Percentiles rank a stretch among this genome's conserved stretches.
Evolutionary conservation across 1,140 invertebrate genomes (phyloP).

Genomic region (Hermetia illucens): DNA sequence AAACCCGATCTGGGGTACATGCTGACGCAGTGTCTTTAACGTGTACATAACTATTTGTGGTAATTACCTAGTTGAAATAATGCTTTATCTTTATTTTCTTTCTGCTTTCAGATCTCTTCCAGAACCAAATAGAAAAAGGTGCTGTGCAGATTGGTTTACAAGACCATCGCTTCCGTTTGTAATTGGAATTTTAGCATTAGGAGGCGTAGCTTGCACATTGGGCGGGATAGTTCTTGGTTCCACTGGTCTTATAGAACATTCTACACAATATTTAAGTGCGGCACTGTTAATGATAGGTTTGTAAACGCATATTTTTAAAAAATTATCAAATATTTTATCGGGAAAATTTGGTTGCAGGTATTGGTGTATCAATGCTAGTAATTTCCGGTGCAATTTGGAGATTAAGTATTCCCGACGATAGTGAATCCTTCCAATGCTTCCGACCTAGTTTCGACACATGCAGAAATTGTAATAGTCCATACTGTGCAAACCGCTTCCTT

Average conservation of each 20-base stretch:
- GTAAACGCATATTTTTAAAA: neutral
- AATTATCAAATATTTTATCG: neutral
- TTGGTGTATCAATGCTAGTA: slow-evolving; percentile 23
- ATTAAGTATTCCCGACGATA: slow-evolving; percentile 20
- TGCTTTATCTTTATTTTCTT: too few species aligned
- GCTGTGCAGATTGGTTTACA: slow-evolving; percentile 22
- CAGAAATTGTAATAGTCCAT: slow-evolving; percentile 23
- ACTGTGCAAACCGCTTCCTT: slow-evolving; percentile 20
- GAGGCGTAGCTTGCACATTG: slow-evolving; percentile 24
- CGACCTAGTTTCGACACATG: slow-evolving; percentile 22
- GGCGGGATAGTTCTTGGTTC: slow-evolving; percentile 27
- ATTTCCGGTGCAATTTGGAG: slow-evolving; percentile 26
- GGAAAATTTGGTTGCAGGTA: slow-evolving; percentile 8
- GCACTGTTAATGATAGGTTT: slow-evolving; percentile 25
- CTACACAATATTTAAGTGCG: slow-evolving; percentile 25
- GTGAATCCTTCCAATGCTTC: slow-evolving; percentile 22
- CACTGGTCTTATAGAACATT: slow-evolving; percentile 24
- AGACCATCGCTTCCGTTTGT: slow-evolving; percentile 25
- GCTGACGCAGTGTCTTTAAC: too few species aligned
- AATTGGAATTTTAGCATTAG: slow-evolving; percentile 26
- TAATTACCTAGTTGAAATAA: too few species aligned
- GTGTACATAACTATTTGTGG: too few species aligned
- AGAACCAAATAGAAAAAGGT: too few species aligned
- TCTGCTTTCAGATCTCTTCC: too few species aligned
- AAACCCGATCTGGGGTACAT: too few species aligned